Evolutionary conservation across 1,140 invertebrate species (phyloP), one percentile per base, ranked within the genome.

Genomic region (Atta colombica): DNA sequence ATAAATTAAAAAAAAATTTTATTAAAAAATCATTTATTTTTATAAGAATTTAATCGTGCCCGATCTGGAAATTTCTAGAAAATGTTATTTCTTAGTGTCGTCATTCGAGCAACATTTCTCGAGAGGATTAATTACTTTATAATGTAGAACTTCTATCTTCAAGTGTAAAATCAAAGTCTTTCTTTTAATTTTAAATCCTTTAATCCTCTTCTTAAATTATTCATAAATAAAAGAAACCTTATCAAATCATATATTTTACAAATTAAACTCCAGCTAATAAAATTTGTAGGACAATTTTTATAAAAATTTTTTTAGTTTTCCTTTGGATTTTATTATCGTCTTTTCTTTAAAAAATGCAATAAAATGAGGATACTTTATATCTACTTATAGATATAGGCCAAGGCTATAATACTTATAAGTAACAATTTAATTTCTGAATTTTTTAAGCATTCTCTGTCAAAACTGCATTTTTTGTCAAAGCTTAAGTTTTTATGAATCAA

Each of bases 11-110:
- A 45, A 45, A 45, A 0, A 45, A 7, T 45, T 45, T 45, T 45
- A 45, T 45, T 45, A 1, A 45, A 10, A 45, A 45, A 45, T 45
- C 39, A 45, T 45, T 45, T 10, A 45, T 45, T 45, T 45, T 45
- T 12, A 45, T 12, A 45, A 45, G 35, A 45, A 45, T 45, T 45
- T 45, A 45, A 16, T 10, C 51, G 39, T 28, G 5, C 7, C 6
- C 6, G 28, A 78, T 66, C 14, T 51, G 1, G 10, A 68, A 66
- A 39, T 80, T 68, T 77, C 35, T 25, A 65, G 8, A 81, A 71
- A 31, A 66, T 68, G 4, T 31, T 51, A 78, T 66, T 65, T 65
- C 21, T n/a, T 28, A 28, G n/a, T 35, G 51, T 58, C 51, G 8
- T 69, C 21, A 14, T 45, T 80, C 45, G 28, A 78, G 18, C 4